Evolutionary conservation across 2,113 vertebrate species (phyloP).

Genomic region (Odocoileus virginianus): DNA sequence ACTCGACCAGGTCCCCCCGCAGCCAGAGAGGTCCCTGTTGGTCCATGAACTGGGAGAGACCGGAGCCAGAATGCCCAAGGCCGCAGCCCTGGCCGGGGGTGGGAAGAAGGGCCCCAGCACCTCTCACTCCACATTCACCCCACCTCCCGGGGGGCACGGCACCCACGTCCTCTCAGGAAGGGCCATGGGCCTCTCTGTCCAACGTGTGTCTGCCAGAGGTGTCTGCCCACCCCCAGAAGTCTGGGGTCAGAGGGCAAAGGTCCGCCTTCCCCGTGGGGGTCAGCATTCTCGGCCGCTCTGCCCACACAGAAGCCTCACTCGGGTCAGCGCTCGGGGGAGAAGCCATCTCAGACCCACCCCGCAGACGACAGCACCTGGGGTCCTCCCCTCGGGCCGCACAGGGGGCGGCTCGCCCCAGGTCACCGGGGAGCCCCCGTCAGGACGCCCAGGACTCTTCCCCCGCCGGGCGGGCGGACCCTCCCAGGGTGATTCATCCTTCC

Average conservation of each 20-base stretch:
- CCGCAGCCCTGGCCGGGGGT: neutral
- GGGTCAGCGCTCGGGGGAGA: neutral
- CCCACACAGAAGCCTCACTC: neutral
- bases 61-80: neutral
- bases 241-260: neutral
- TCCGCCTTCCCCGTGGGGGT: neutral
- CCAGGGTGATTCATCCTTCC: neutral
- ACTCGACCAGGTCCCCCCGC: neutral
- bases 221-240: neutral
- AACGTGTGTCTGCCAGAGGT: neutral
- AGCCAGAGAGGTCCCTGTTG: neutral
- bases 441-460: neutral
- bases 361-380: accelerated
- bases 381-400: neutral
- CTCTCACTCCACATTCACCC: neutral
- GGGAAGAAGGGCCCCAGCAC: neutral
- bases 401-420: neutral
- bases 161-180: no score
- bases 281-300: neutral
- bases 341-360: neutral
- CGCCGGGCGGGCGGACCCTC: neutral
- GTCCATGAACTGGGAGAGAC: neutral
- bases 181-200: accelerated
- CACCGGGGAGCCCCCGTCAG: neutral
- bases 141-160: accelerated